These are phyloP conservation scores for Frankliniella intonsa DNA, from an alignment of 2,888 invertebrate species.

Conservation along the genomic window DNA sequence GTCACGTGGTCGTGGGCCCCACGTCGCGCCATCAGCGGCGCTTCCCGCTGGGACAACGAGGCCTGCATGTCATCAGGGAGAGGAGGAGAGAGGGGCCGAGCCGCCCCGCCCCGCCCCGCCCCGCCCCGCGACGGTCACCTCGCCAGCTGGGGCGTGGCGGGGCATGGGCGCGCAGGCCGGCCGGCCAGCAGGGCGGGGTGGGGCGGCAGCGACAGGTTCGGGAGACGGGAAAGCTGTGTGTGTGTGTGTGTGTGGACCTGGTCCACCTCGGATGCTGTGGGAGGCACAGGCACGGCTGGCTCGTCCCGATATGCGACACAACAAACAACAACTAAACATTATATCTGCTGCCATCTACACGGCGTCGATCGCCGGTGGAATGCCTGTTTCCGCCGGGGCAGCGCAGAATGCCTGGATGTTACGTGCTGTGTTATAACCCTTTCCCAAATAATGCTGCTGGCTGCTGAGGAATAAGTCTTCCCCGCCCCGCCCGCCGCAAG, in stretches of 20 bases:
- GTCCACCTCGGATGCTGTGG: not conserved
- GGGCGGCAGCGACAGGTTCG: constrained; percentile 7
- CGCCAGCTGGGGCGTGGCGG: not conserved
- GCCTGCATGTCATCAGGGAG: not conserved
- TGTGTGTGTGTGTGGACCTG: not conserved
- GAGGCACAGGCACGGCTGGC: too few species aligned
- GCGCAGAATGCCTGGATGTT: too few species aligned
- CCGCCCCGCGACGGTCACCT: not conserved
- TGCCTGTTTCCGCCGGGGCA: too few species aligned
- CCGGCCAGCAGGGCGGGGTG: not conserved
- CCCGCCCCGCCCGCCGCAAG: too few species aligned
- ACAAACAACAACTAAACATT: too few species aligned
- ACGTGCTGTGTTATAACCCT: too few species aligned
- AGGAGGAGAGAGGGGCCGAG: not conserved
- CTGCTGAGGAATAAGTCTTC: too few species aligned
- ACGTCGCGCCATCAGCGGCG: not conserved
- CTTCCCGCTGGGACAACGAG: constrained; percentile 8
- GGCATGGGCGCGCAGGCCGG: not conserved
- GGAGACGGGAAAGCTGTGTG: not conserved
- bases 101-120: not conserved
- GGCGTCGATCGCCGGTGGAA: too few species aligned
- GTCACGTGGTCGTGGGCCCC: too few species aligned
- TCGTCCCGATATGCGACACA: too few species aligned
- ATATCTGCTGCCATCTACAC: too few species aligned
- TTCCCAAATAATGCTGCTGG: too few species aligned